Conservation (phyloP, 1,140 invertebrate genomes). For the Trissolcus basalis region DNA sequence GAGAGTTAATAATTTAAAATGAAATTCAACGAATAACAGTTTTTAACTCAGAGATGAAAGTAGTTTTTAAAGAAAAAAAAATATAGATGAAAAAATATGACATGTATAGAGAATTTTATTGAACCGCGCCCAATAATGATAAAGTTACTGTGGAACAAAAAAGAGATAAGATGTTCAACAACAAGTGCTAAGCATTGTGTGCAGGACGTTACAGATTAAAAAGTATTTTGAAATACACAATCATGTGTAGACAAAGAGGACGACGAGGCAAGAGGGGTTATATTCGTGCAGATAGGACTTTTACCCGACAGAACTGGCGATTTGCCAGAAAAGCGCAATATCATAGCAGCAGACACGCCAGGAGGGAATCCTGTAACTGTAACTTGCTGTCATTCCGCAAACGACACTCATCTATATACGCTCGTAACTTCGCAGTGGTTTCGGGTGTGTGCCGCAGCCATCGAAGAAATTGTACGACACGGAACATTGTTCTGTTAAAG, state of each 20-base stretch:
- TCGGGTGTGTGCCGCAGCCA: constrained; percentile 16
- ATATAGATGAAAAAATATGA: neutral
- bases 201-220: constrained; percentile 58
- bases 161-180: constrained; percentile 27
- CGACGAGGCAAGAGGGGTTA: constrained; percentile 37
- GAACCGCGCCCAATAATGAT: constrained; percentile 17
- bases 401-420: constrained; percentile 29
- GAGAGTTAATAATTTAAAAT: too few relatives aligned
- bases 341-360: constrained; percentile 61
- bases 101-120: neutral
- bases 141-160: constrained; percentile 22
- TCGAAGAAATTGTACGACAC: constrained; percentile 4
- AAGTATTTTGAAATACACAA: constrained; percentile 42
- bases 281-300: constrained; percentile 53
- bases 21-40: too few relatives aligned
- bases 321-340: constrained; percentile 65
- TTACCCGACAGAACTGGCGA: constrained; percentile 54
- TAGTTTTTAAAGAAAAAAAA: neutral
- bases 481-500: too few relatives aligned
- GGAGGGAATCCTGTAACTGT: constrained; percentile 56
- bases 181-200: constrained; percentile 30
- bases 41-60: too few relatives aligned
- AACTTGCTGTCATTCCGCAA: constrained; percentile 55
- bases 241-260: constrained; percentile 51
- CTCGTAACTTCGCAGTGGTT: neutral